Evolutionary conservation across 2,113 vertebrate genomes (phyloP).

Genomic region (Heterochromis multidens): DNA sequence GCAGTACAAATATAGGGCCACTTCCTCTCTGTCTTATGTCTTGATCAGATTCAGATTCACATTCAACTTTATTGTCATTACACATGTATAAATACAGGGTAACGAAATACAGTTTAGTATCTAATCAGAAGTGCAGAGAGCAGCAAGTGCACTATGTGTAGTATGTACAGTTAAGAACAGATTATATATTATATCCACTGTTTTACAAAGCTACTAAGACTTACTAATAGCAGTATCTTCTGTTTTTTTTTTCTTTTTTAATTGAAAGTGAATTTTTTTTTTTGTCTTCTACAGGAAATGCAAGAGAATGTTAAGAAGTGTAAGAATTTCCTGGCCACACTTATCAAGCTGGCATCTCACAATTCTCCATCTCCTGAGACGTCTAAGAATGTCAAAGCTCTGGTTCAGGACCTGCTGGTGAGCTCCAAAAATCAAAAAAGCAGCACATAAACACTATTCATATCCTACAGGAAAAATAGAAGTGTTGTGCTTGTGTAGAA

Average conservation of each 20-base stretch:
- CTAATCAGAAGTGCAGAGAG: too few species aligned
- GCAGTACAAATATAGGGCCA: neutral
- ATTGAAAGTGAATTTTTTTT: neutral
- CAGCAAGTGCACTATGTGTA: too few species aligned
- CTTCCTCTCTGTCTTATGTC: neutral
- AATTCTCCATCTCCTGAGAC: slow-evolving; percentile 86
- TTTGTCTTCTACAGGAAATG: slow-evolving; percentile 79
- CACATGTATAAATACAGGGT: too few species aligned
- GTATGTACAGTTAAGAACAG: too few species aligned
- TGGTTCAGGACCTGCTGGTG: slow-evolving; percentile 89
- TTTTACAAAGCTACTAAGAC: neutral
- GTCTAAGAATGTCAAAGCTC: slow-evolving; percentile 84
- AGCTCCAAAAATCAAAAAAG: slow-evolving; percentile 33
- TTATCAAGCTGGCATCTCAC: slow-evolving; percentile 88
- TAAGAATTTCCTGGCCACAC: slow-evolving; percentile 87
- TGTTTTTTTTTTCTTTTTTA: neutral
- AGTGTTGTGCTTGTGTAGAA: neutral
- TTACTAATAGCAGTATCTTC: neutral
- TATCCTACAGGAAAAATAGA: neutral
- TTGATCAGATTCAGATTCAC: too few species aligned
- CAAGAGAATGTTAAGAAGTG: slow-evolving; percentile 91
- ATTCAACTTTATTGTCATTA: too few species aligned
- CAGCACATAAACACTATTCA: neutral
- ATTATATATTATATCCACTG: too few species aligned
- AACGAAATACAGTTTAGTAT: too few species aligned